Percentiles rank a stretch among this genome's conserved stretches.
Evolutionary conservation across 2,888 invertebrate species (phyloP).

Genomic region (Amblyjoppa fuscipennis): DNA sequence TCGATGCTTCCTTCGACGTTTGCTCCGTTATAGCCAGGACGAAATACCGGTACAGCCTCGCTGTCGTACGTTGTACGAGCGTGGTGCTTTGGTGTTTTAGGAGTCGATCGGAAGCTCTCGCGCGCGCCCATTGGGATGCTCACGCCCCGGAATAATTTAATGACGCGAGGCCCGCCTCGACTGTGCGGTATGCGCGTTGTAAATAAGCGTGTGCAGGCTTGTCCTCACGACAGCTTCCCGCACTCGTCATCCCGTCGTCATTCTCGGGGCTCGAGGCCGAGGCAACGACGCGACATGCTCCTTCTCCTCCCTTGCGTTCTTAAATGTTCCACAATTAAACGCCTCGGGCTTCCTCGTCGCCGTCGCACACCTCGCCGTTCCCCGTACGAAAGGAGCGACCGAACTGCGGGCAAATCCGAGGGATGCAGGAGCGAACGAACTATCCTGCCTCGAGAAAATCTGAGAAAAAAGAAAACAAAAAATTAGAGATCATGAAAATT

Average conservation of each 20-base stretch:
- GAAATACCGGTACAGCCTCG: constrained; percentile 55
- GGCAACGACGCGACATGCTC: constrained; percentile 8
- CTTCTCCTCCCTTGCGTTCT: constrained; percentile 65
- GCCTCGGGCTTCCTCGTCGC: constrained; percentile 45
- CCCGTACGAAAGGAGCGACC: constrained; percentile 1
- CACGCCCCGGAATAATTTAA: constrained; percentile 84
- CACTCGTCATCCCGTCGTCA: constrained; percentile 65
- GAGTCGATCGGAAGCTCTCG: constrained; percentile 72
- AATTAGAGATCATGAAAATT: not conserved
- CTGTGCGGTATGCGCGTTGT: constrained; percentile 15
- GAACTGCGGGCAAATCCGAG: not conserved
- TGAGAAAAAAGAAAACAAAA: not conserved
- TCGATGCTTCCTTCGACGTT: constrained; percentile 44
- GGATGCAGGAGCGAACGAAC: not conserved
- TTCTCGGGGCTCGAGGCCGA: constrained; percentile 52
- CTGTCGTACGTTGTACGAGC: constrained; percentile 17
- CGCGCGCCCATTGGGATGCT: constrained; percentile 74
- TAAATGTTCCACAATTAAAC: constrained; percentile 80
- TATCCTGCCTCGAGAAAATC: not conserved
- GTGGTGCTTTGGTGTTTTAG: constrained; percentile 69
- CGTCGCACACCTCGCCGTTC: constrained; percentile 24
- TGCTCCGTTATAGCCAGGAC: constrained; percentile 30
- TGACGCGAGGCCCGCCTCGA: constrained; percentile 75
- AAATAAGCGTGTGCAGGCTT: constrained; percentile 20
- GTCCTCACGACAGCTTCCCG: constrained; percentile 59